phyloP scores from a whole-genome alignment of 2,113 vertebrate genomes.

The Oreochromis spilurus region DNA sequence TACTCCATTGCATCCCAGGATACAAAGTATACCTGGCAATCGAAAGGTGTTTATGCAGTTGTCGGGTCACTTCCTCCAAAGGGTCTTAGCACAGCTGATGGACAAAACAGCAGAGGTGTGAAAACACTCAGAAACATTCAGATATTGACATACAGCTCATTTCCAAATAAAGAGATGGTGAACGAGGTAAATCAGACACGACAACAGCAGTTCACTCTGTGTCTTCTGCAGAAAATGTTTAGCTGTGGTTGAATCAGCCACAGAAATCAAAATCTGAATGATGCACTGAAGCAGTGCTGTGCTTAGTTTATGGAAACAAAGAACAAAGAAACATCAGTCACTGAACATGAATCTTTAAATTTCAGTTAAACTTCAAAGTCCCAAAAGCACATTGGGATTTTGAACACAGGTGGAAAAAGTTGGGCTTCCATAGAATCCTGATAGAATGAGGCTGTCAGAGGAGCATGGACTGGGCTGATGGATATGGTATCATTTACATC shows the following conservation, averaged over 20 bases:
- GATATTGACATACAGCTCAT: background rate
- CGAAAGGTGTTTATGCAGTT: fast-evolving
- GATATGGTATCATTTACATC: fast-evolving
- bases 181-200: background rate
- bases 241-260: fast-evolving
- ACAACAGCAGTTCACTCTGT: background rate
- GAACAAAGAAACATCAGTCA: background rate
- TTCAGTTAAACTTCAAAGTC: background rate
- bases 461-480: background rate
- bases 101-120: background rate
- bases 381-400: background rate
- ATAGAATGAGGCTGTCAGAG: background rate
- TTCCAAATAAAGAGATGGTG: background rate
- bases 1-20: fast-evolving
- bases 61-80: background rate
- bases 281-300: fast-evolving
- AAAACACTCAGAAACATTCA: background rate
- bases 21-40: fast-evolving
- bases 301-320: background rate
- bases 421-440: background rate
- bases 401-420: background rate
- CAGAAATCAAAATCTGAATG: background rate
- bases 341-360: background rate
- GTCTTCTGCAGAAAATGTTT: background rate
- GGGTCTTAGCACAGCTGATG: background rate